Conservation (phyloP, 37 sponge, comb jelly and placozoan genomes). For the Cladorhizidae sp. region DNA sequence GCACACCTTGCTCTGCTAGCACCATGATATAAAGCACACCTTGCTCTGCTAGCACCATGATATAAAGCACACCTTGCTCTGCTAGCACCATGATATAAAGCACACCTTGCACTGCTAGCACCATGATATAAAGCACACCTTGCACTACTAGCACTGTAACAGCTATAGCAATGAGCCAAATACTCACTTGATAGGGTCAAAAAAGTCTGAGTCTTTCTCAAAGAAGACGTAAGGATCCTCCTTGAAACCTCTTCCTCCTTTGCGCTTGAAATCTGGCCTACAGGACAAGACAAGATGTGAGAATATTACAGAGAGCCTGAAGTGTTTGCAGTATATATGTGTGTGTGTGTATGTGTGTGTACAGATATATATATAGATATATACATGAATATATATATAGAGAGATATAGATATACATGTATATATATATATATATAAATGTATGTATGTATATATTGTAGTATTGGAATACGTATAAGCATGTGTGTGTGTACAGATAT, state of each 20-base stretch:
- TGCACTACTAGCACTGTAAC: no score
- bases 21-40: no score
- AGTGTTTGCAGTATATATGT: not conserved
- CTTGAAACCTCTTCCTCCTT: constrained; percentile 51
- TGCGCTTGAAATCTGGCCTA: constrained; percentile 31
- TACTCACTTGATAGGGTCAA: constrained; percentile 44
- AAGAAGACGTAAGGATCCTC: constrained; percentile 95
- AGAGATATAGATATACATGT: no score
- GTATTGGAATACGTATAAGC: not conserved
- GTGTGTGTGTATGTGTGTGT: not conserved
- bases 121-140: no score
- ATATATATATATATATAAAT: no score
- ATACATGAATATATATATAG: not conserved
- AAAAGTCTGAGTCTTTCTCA: constrained; percentile 40
- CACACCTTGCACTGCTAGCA: no score
- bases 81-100: no score
- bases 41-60: no score
- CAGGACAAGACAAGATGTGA: not conserved
- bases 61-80: no score
- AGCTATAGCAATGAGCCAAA: not conserved
- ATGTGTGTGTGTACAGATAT: no score
- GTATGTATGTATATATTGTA: not conserved
- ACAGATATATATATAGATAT: no score
- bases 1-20: no score
- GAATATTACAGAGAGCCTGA: not conserved